Evolutionary conservation across 2,797 vertebrate genomes (phyloP).

Genomic region (Sternotherus odoratus): DNA sequence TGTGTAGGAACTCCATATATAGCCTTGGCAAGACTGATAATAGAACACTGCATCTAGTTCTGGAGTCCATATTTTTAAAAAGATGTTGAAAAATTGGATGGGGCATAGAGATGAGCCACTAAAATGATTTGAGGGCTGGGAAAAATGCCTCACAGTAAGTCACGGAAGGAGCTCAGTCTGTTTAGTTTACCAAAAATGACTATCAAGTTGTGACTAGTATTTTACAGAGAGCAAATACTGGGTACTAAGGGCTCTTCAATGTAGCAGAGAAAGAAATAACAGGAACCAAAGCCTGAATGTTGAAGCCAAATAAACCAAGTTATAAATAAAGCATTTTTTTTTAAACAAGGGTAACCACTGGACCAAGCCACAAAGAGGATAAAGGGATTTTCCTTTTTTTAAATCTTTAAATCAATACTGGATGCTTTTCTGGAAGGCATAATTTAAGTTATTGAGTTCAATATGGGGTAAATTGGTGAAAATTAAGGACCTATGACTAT

Average conservation of each 20-base stretch:
- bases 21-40: not conserved
- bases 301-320: not conserved
- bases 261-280: not conserved
- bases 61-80: not conserved
- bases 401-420: not conserved
- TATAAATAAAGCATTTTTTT: not conserved
- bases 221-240: not conserved
- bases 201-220: not conserved
- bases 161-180: not conserved
- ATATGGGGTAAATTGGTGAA: not conserved
- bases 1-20: not conserved
- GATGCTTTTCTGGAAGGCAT: not conserved
- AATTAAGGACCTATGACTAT: not conserved
- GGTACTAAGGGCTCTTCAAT: not conserved
- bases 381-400: not conserved
- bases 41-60: not conserved
- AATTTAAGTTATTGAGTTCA: not conserved
- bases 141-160: not conserved
- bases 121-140: not conserved
- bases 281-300: not conserved
- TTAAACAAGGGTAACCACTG: not conserved
- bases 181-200: not conserved
- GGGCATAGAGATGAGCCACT: not conserved
- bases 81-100: not conserved
- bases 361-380: not conserved